phyloP scores from a whole-genome alignment of 2,888 invertebrate species.

The Drymonia ruficornis region DNA sequence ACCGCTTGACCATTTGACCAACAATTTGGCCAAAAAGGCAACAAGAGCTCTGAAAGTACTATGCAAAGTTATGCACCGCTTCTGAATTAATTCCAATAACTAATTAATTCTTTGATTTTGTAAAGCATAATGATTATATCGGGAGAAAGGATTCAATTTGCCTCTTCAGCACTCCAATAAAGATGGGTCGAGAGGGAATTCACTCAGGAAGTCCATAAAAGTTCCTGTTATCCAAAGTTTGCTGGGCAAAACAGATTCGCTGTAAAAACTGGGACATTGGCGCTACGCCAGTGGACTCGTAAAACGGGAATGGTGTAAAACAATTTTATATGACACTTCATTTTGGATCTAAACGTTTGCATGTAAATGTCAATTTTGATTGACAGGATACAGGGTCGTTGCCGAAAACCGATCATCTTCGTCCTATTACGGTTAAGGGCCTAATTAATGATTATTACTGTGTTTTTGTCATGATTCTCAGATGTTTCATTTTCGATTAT shows the following conservation, averaged over 20 bases:
- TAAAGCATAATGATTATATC: constrained; percentile 7
- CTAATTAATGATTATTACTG: background rate
- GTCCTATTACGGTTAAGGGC: background rate
- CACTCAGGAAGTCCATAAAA: constrained; percentile 40
- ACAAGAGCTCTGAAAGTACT: too few relatives aligned
- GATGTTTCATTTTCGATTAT: background rate
- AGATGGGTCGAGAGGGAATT: constrained; percentile 33
- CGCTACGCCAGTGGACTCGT: constrained; percentile 38
- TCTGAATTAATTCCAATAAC: background rate
- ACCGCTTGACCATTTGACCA: background rate
- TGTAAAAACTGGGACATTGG: constrained; percentile 42
- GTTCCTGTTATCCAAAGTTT: constrained; percentile 31
- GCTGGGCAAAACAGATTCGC: constrained; percentile 43
- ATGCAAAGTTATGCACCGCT: background rate
- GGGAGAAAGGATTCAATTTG: constrained; percentile 28
- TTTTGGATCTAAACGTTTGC: constrained; percentile 13
- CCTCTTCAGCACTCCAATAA: constrained; percentile 33
- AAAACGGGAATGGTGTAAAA: constrained; percentile 5
- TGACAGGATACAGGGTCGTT: background rate
- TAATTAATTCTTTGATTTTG: background rate
- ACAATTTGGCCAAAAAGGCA: too few relatives aligned
- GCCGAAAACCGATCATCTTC: background rate
- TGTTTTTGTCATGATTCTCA: constrained; percentile 9
- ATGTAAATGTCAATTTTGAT: constrained; percentile 14
- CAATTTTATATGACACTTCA: background rate